phyloP scores from a whole-genome alignment of 2,797 vertebrate genomes.

The Spinus pinus region DNA sequence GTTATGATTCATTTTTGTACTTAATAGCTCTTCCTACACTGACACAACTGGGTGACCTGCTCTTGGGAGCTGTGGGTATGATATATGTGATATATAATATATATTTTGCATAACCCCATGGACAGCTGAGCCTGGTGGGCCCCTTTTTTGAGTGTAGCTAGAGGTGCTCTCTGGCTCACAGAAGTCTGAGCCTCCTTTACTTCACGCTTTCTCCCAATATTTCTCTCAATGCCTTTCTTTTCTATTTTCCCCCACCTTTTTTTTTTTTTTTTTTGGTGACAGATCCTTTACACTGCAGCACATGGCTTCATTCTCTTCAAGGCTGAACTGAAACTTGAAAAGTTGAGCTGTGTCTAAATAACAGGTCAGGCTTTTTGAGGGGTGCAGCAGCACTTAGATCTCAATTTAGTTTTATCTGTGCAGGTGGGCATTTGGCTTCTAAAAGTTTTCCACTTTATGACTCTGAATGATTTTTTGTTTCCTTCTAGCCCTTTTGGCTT shows the following conservation, averaged over 20 bases:
- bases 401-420: background rate
- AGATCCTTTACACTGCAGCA: background rate
- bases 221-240: background rate
- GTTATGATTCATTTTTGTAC: background rate
- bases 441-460: background rate
- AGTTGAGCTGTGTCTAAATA: background rate
- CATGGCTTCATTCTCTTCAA: background rate
- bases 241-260: fast-evolving
- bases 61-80: background rate
- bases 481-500: background rate
- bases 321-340: background rate
- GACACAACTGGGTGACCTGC: background rate
- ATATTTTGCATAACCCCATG: background rate
- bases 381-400: background rate
- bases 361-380: background rate
- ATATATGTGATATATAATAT: background rate
- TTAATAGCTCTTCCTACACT: background rate
- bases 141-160: background rate
- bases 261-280: background rate
- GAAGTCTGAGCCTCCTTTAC: background rate
- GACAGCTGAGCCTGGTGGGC: background rate
- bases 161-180: background rate
- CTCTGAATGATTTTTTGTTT: background rate
- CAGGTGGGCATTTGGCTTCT: background rate
- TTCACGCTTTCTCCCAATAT: background rate